Percentiles rank a stretch among this genome's conserved stretches.
These are phyloP conservation scores for Drosophila subobscura DNA, from an alignment of 1,140 invertebrate genomes.

Conservation along the genomic window DNA sequence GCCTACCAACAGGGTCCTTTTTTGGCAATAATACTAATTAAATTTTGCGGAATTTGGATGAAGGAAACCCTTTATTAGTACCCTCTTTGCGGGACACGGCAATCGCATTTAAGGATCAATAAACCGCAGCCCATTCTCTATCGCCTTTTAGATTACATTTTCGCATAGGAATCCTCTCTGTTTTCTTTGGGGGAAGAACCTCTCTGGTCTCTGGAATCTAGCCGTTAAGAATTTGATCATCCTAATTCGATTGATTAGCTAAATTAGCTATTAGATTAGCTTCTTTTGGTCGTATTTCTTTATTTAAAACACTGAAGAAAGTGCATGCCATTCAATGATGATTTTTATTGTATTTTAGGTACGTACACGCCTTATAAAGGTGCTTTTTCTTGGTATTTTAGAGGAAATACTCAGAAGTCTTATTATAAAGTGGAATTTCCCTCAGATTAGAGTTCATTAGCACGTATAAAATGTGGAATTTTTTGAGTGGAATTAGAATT, in stretches of 20 bases:
- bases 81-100: not conserved
- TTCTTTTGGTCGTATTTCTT: constrained; percentile 9
- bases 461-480: constrained; percentile 10
- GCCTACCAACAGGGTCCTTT: constrained; percentile 7
- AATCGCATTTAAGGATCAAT: not conserved
- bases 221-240: constrained; percentile 30
- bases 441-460: constrained; percentile 21
- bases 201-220: constrained; percentile 5
- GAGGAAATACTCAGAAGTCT: constrained; percentile 12
- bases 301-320: constrained; percentile 10
- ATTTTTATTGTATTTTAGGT: constrained; percentile 8
- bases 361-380: not conserved
- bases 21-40: constrained; percentile 5
- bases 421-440: constrained; percentile 14
- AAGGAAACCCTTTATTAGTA: too few relatives aligned
- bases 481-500: not conserved
- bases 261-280: not conserved
- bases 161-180: constrained; percentile 14
- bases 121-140: not conserved
- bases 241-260: constrained; percentile 36
- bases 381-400: constrained; percentile 11
- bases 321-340: not conserved
- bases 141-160: constrained; percentile 20
- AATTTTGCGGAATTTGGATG: too few relatives aligned
- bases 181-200: not conserved